Evolutionary conservation across 2,888 invertebrate genomes (phyloP).

Genomic region (Sinopyrophorus schimmeli): DNA sequence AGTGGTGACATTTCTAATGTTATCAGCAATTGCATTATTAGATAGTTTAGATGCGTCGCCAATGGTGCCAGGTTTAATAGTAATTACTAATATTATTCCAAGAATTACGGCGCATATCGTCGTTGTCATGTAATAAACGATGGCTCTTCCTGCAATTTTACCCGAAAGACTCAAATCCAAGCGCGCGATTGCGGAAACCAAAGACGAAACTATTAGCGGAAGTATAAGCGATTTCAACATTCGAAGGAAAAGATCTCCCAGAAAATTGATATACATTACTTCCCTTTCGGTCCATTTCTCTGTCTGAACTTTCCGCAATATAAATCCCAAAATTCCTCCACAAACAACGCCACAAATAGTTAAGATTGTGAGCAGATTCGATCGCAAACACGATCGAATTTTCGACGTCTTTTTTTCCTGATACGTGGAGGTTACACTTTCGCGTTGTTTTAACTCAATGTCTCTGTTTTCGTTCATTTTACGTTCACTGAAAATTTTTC

Average conservation of each 20-base stretch:
- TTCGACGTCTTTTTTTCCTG: not conserved
- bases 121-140: slow-evolving; percentile 70
- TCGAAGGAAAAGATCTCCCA: slow-evolving; percentile 72
- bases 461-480: not conserved
- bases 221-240: slow-evolving; percentile 76
- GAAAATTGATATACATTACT: slow-evolving; percentile 70
- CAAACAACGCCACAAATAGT: slow-evolving; percentile 62
- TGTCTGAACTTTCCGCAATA: slow-evolving; percentile 47
- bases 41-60: slow-evolving; percentile 7
- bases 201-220: slow-evolving; percentile 70
- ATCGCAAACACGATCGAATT: slow-evolving; percentile 43
- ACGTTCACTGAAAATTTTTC: too few relatives aligned
- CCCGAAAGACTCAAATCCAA: slow-evolving; percentile 70
- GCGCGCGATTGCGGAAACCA: slow-evolving; percentile 70
- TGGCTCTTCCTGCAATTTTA: slow-evolving; percentile 67
- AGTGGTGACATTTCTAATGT: slow-evolving; percentile 60
- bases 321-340: slow-evolving; percentile 58
- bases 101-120: slow-evolving; percentile 70
- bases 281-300: slow-evolving; percentile 61
- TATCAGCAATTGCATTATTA: slow-evolving; percentile 31
- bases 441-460: not conserved
- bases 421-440: not conserved
- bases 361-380: slow-evolving; percentile 61
- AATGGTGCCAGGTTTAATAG: slow-evolving; percentile 65
- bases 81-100: slow-evolving; percentile 70